Conservation (phyloP, 1,140 invertebrate genomes). For the Onthophagus taurus region DNA sequence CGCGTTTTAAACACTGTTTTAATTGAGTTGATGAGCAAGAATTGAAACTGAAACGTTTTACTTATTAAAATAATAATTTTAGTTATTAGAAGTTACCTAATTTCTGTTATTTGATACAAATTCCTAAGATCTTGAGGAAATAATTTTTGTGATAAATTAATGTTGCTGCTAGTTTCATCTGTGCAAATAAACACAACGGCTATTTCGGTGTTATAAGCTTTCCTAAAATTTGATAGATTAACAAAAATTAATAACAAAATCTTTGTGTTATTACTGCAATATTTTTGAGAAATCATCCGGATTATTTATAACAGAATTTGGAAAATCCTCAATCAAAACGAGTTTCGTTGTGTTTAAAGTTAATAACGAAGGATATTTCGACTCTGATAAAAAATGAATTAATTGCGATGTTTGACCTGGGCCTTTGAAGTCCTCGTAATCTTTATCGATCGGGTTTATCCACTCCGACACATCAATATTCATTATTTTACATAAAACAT, state of each 20-base stretch:
- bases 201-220: constrained; percentile 52
- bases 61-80: constrained; percentile 13
- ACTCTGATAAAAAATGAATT: constrained; percentile 55
- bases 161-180: constrained; percentile 48
- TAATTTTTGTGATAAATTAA: constrained; percentile 50
- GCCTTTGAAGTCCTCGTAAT: constrained; percentile 38
- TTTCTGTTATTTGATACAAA: constrained; percentile 50
- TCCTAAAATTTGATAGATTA: constrained; percentile 39
- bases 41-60: constrained; percentile 48
- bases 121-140: constrained; percentile 52
- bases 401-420: constrained; percentile 53
- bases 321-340: constrained; percentile 64
- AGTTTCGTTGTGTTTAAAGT: constrained; percentile 38
- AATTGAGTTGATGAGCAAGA: constrained; percentile 50
- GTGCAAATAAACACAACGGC: constrained; percentile 63
- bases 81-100: constrained; percentile 39
- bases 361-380: constrained; percentile 57
- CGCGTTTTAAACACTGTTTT: constrained; percentile 55
- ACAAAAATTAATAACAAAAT: constrained; percentile 14
- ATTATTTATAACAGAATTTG: constrained; percentile 55
- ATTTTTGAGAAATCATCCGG: constrained; percentile 50
- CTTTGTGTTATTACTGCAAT: constrained; percentile 59
- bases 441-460: constrained; percentile 58
- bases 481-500: constrained; percentile 48
- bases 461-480: constrained; percentile 55